Percentiles rank a stretch among this genome's conserved stretches.
Conservation (phyloP, 2,113 vertebrate species). For the Tragelaphus buxtoni region DNA sequence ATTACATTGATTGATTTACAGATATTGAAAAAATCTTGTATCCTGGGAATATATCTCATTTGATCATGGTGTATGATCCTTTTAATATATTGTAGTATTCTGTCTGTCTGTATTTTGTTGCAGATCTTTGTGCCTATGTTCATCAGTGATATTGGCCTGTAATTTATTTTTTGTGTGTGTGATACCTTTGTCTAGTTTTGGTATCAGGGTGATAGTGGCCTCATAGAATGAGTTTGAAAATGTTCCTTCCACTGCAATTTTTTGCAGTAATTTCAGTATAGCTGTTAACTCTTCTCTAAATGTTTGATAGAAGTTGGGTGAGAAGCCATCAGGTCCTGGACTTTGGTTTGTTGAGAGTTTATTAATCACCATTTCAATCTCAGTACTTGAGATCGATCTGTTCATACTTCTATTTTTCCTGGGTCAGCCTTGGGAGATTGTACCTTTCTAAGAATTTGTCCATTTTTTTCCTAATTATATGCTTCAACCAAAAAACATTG, state of each 20-base stretch:
- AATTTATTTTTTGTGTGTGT: neutral
- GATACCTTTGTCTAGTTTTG: neutral
- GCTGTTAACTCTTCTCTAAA: neutral
- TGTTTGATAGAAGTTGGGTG: neutral
- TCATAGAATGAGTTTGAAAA: neutral
- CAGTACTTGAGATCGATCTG: neutral
- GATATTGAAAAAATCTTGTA: neutral
- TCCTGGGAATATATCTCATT: neutral
- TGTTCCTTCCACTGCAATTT: neutral
- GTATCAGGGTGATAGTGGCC: neutral
- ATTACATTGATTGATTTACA: neutral
- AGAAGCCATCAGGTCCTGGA: neutral
- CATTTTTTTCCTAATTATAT: neutral
- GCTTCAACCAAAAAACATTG: neutral
- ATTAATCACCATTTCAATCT: neutral
- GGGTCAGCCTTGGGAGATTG: neutral
- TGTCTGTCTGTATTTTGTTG: neutral
- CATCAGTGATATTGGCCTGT: neutral
- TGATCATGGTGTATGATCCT: neutral
- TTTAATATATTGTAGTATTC: neutral
- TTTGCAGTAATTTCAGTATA: neutral
- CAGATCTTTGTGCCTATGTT: neutral
- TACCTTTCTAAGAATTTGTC: neutral
- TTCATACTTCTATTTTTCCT: neutral
- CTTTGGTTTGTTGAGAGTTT: neutral